Evolutionary conservation across 2,113 vertebrate species (phyloP), one percentile per base, ranked within the genome.

Genomic region (Phyllopteryx taeniolatus): DNA sequence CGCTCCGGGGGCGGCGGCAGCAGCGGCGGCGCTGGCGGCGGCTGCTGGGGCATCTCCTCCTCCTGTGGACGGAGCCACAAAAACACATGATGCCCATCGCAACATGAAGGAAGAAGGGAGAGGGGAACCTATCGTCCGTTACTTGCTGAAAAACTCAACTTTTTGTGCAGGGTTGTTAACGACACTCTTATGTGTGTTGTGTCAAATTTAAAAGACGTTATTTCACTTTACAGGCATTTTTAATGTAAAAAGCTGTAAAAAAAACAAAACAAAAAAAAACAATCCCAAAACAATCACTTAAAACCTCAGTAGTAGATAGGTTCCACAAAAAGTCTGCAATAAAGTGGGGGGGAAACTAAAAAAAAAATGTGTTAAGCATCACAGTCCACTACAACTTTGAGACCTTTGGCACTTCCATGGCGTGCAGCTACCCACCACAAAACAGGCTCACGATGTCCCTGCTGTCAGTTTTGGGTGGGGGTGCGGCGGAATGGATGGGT

Each of bases 381-480:
- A 17, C 13, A 4, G 17, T 61, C 59, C 13, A 35, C 27, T 27
- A 27, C 9, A n/a, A n/a, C 53, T 9, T 66, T 17, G 7, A 31
- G 4, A 33, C 5, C 1, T 49, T 66, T 66, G n/a, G 9, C 13
- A 66, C 22, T 12, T 35, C 33, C 31, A 35, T n/a, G 14, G 44
- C 31, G 60, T 42, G 53, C 62, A 43, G 64, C 84, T 97, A 99
- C 96, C 94, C 94, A 99, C 97, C 97, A 94, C 96, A 94, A 89
- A 98, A 98, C 82, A 96, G 93, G 92, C 95, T 96, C 94, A 95
- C 90, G 90, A 96, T 94, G 90, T 93, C 94, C 81, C 95, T 94
- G 74, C 94, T 91, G 82, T 96, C 96, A 90, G 92, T 90, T 92
- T 96, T 96, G 89, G 93, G 93, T 84, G 94, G 92, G 88, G 95